Conservation (phyloP, 2,888 invertebrate species). For the Callyntrura sp. region DNA sequence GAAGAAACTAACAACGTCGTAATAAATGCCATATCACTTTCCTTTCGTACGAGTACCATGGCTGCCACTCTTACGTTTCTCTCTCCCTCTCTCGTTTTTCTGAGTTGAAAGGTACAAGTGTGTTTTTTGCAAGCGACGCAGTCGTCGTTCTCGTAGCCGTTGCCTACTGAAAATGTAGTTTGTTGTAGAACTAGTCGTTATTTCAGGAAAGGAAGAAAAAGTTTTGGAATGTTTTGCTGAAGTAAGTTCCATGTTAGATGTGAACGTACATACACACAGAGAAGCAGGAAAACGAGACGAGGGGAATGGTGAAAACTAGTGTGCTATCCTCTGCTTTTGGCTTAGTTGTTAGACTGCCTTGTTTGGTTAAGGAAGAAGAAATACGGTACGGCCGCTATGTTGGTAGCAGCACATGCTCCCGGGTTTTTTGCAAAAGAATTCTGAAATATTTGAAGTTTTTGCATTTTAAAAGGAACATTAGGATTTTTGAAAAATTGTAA, state of each 20-base stretch:
- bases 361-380: slow-evolving; percentile 15
- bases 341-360: slow-evolving; percentile 37
- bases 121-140: slow-evolving; percentile 30
- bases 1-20: slow-evolving; percentile 25
- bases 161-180: neutral
- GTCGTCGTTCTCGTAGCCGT: slow-evolving; percentile 10
- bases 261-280: neutral
- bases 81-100: neutral
- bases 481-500: neutral
- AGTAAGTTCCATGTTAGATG: neutral
- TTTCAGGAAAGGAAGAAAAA: slow-evolving; percentile 27
- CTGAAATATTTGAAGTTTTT: too few species aligned
- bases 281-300: too few species aligned
- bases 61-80: neutral
- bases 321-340: neutral
- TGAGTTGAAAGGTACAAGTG: neutral
- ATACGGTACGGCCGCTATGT: neutral
- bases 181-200: neutral
- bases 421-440: neutral
- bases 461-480: too few species aligned
- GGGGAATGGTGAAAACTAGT: slow-evolving; percentile 7
- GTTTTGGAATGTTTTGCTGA: slow-evolving; percentile 43
- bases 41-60: neutral
- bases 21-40: slow-evolving; percentile 56
- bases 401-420: neutral